Evolutionary conservation across 2,888 invertebrate species (phyloP), one percentile per base, ranked within the genome.

Genomic region (Sceliomorpha sp.): DNA sequence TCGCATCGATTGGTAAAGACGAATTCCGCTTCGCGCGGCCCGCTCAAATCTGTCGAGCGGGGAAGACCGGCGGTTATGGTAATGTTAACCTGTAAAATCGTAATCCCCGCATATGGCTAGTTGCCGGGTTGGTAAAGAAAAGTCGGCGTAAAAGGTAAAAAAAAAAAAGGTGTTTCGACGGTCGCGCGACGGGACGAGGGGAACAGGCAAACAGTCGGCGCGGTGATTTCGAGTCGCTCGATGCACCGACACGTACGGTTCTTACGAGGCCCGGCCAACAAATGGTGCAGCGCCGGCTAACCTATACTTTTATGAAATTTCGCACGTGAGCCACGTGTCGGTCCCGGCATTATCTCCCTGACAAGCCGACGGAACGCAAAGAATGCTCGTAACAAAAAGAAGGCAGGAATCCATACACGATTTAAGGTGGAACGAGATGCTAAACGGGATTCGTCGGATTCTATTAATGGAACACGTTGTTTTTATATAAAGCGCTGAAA

Each of bases 301-400:
- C 56, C 60, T 74, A 64, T 60, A 75, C 71, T 78, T 80, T 78
- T 63, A 72, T 66, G 72, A 75, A 79, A 77, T 78, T 79, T 78
- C 73, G 80, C 78, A 75, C 82, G 79, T 81, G 80, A 77, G 80
- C 73, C 77, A 75, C 77, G 75, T 78, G 73, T 72, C 74, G 64
- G 60, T 50, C 42, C 29, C 42, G 75, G 77, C 72, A 77, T 77
- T 78, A 77, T 74, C 69, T 64, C 20, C n/a, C 63, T 60, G 66
- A 62, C 68, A 69, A 71, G 44, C 71, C 27, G 68, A 60, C 67
- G 59, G 63, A 58, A 51, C 48, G 62, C 53, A 45, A 70, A 70
- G 64, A 73, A 62, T 63, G 51, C 62, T 47, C 48, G 55, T 51
- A 40, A 69, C 51, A 69, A 58, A 58, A 63, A 63, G 53, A 59